Evolutionary conservation across 2,113 vertebrate species (phyloP), one percentile per base, ranked within the genome.

Genomic region (Istiophorus platypterus): DNA sequence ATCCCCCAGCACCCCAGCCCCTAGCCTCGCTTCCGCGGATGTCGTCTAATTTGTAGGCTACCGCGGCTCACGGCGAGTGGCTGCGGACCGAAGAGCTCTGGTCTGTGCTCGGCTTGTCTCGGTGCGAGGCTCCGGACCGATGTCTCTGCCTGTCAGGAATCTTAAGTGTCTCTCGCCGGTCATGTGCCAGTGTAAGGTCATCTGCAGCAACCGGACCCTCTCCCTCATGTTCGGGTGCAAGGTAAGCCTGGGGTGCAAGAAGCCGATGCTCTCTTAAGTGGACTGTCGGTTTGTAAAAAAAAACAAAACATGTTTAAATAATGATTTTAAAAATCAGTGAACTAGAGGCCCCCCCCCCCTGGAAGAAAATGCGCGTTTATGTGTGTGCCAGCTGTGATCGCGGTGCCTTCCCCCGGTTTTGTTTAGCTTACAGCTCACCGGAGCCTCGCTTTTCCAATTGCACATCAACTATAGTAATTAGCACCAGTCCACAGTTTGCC

Each of bases 181-280:
- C 88, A 95, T 96, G 95, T 96, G 95, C 88, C 95, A 96, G 92
- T 96, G 96, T 95, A 96, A 96, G 91, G 89, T 96, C 89, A 94
- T 96, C 89, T 96, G 96, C 93, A 96, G 95, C 94, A 95, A 96
- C 90, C 95, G 95, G 85, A 96, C 96, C 18, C 93, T 96, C 11
- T 96, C 96, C 8, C 95, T 96, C 63, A 96, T 96, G 95, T 96
- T 96, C 92, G 96, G 96, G n/a, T 96, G 96, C 85, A 96, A 96
- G 96, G 96, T 96, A 89, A 88, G 89, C 41, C 14, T 10, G 20
- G 39, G 57, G 45, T 65, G 69, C 66, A 34, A 29, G 67, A n/a
- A 7, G 39, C 37, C 41, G 80, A 45, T 64, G 22, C 29, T 22
- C 37, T 76, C 39, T 12, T 14, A 2, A 12, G 52, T 56, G 52